Conservation (phyloP, 2,888 invertebrate species). For the Galerucella calmariensis region DNA sequence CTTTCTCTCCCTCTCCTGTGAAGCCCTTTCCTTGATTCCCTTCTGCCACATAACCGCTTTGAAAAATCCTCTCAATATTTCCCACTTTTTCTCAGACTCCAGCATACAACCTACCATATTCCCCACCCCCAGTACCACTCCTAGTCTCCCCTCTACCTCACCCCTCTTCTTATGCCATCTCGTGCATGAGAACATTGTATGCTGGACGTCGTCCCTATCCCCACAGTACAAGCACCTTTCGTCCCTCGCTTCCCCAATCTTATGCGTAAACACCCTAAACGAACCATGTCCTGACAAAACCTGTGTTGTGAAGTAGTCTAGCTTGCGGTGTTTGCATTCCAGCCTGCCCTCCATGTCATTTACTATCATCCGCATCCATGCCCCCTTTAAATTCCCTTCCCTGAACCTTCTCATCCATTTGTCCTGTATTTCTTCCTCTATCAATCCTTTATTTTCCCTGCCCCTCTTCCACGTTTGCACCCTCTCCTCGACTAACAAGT, state of each 20-base stretch:
- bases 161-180: too few species aligned
- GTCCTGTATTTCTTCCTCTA: too few species aligned
- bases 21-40: not conserved
- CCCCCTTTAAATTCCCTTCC: too few species aligned
- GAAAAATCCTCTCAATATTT: not conserved
- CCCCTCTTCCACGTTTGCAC: too few species aligned
- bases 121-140: not conserved
- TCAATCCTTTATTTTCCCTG: too few species aligned
- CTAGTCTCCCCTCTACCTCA: too few species aligned
- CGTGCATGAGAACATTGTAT: not conserved
- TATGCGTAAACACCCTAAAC: not conserved
- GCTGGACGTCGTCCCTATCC: slow-evolving; percentile 7
- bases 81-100: not conserved
- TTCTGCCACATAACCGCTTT: not conserved
- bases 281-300: not conserved
- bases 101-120: slow-evolving; percentile 6
- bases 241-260: not conserved
- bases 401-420: too few species aligned
- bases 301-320: not conserved
- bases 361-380: too few species aligned
- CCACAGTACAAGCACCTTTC: not conserved
- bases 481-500: too few species aligned
- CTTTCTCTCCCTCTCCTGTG: too few species aligned
- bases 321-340: too few species aligned
- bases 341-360: too few species aligned